Evolutionary conservation across 2,888 invertebrate genomes (phyloP).

Genomic region (Asteroscopus sphinx): DNA sequence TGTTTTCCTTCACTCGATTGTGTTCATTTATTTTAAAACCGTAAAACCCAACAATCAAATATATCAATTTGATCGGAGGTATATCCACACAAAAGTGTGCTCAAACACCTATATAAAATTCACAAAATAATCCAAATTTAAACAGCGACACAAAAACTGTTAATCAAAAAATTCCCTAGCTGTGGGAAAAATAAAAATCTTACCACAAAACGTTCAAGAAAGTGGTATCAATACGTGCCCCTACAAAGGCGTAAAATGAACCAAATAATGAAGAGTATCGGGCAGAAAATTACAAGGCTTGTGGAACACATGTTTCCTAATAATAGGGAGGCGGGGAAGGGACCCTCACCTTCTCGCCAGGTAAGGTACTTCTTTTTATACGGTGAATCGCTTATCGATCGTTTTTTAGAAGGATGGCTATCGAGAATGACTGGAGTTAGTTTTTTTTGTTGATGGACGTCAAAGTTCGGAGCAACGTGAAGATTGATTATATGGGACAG

Average conservation of each 20-base stretch:
- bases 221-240: constrained; percentile 54
- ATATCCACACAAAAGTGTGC: no score
- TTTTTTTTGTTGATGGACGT: constrained; percentile 9
- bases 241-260: constrained; percentile 66
- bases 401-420: constrained; percentile 37
- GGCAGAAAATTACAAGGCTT: constrained; percentile 68
- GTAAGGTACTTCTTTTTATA: constrained; percentile 53
- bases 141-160: constrained; percentile 14
- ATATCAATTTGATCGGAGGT: no score
- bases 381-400: constrained; percentile 51
- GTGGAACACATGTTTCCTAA: constrained; percentile 64
- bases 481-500: constrained; percentile 11
- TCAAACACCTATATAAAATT: no score
- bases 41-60: background rate
- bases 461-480: constrained; percentile 25
- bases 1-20: no score
- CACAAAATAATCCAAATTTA: constrained; percentile 12
- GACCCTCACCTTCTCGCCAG: constrained; percentile 48
- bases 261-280: constrained; percentile 66
- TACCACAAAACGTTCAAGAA: constrained; percentile 38
- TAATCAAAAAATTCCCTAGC: constrained; percentile 32
- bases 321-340: constrained; percentile 58
- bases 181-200: constrained; percentile 46
- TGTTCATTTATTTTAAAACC: no score
- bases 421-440: constrained; percentile 18